Base-by-base conservation (phyloP, 2,888 invertebrate species). In the Dasysyrphus tricinctus region DNA sequence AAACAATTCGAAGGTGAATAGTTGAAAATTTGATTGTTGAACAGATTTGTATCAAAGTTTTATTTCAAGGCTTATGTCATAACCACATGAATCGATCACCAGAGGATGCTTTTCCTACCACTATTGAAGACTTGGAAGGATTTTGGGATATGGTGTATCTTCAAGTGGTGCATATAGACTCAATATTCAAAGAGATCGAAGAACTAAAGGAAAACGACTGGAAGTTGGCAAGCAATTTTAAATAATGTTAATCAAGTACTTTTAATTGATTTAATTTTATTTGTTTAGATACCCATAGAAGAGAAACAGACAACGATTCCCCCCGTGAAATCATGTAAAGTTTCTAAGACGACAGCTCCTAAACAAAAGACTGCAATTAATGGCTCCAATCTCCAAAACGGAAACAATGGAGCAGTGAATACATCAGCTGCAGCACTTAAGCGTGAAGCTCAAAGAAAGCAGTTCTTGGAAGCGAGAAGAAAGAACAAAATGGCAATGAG, bases 131-230 rank as follows among this genome's bases (percentile, higher is more conserved):
- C 92, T 93, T 99, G 87, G 97, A 97, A 90, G 99, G 98, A 0
- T 99, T 99, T 93, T 99, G 98, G 98, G 98, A 99, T 92, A 98
- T 99, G 98, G 97, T 98, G 37, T 95, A 96, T 92, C 94, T 98
- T 65, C 98, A 98, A 93, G 96, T 98, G 24, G 95, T 95, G 83
- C 97, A 98, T 90, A 95, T 98, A 73, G 95, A 97, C 91, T 94
- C 95, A 5, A 93, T 97, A 88, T 97, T 97, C 91, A 94, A 94
- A 14, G 95, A 96, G 80, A 94, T 97, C 47, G 95, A 94, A 7
- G 90, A 90, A 11, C 92, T 96, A 12, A 95, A 94, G 89, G 93
- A 92, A 12, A 96, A 95, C 88, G 94, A 95, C 79, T 97, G 97
- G 97, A 94, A 95, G 91, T 95, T 94, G 92, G 92, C 90, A 88